Percentiles rank a stretch among this genome's conserved stretches.
Conservation (phyloP, 2,888 invertebrate genomes). For the Drosophila recens region DNA sequence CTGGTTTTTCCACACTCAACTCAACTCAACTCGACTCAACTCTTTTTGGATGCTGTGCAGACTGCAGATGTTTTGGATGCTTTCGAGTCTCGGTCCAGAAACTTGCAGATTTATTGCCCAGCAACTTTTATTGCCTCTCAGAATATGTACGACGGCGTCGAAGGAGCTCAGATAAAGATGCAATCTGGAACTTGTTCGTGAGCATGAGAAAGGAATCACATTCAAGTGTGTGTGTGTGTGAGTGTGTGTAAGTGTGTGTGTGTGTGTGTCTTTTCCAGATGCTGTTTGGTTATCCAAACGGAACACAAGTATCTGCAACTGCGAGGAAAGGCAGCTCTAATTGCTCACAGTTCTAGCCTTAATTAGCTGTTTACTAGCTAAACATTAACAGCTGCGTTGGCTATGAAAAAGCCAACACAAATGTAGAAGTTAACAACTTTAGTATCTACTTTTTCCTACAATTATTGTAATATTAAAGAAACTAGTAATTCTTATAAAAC, state of each 20-base stretch:
- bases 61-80: slow-evolving; percentile 70
- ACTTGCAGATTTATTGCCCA: slow-evolving; percentile 79
- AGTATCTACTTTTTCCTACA: neutral
- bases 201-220: slow-evolving; percentile 23
- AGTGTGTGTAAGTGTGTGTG: slow-evolving; percentile 3
- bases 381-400: slow-evolving; percentile 15
- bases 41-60: slow-evolving; percentile 67
- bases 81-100: slow-evolving; percentile 72
- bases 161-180: slow-evolving; percentile 64
- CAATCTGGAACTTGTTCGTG: slow-evolving; percentile 74
- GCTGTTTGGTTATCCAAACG: slow-evolving; percentile 45
- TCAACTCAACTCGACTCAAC: slow-evolving; percentile 66
- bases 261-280: slow-evolving; percentile 23
- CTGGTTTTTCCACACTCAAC: slow-evolving; percentile 67
- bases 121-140: slow-evolving; percentile 78
- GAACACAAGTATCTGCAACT: slow-evolving; percentile 42
- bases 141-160: slow-evolving; percentile 69
- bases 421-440: neutral
- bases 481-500: neutral
- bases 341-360: slow-evolving; percentile 21
- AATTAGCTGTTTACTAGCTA: slow-evolving; percentile 45
- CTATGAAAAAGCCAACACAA: neutral
- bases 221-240: slow-evolving; percentile 3
- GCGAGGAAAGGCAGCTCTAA: slow-evolving; percentile 28
- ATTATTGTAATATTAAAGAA: neutral